Percentiles rank a stretch among this genome's conserved stretches.
These are phyloP conservation scores for Hypotaenidia philippensis DNA, from an alignment of 2,797 vertebrate genomes.

Conservation along the genomic window DNA sequence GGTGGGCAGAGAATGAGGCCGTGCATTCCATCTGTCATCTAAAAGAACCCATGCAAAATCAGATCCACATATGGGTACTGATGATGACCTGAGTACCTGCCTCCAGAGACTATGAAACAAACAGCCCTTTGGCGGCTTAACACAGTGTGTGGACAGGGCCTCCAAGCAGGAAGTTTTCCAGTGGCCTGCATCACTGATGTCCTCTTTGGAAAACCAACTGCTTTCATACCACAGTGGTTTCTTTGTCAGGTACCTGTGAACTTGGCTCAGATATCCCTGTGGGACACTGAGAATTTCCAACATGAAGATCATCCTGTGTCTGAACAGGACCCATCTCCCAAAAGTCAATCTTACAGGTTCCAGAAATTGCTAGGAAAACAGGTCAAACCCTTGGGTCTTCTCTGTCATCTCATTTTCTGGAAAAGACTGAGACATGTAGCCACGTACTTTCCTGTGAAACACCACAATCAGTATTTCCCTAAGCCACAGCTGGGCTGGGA, in stretches of 20 bases:
- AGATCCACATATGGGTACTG: neutral
- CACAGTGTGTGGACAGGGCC: neutral
- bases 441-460: neutral
- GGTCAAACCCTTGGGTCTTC: neutral
- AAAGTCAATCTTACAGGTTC: neutral
- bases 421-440: neutral
- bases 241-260: neutral
- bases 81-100: neutral
- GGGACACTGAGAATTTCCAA: neutral
- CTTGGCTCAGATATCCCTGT: neutral
- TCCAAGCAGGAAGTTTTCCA: neutral
- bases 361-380: neutral
- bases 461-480: neutral
- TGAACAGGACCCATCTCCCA: neutral
- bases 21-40: neutral
- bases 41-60: neutral
- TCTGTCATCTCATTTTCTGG: neutral
- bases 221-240: neutral
- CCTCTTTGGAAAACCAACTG: neutral
- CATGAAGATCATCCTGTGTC: neutral
- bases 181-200: neutral
- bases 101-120: neutral
- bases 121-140: neutral
- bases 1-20: neutral
- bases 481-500: neutral